Conservation (phyloP, 2,797 vertebrate genomes). For the Hephaestus fuliginosus region DNA sequence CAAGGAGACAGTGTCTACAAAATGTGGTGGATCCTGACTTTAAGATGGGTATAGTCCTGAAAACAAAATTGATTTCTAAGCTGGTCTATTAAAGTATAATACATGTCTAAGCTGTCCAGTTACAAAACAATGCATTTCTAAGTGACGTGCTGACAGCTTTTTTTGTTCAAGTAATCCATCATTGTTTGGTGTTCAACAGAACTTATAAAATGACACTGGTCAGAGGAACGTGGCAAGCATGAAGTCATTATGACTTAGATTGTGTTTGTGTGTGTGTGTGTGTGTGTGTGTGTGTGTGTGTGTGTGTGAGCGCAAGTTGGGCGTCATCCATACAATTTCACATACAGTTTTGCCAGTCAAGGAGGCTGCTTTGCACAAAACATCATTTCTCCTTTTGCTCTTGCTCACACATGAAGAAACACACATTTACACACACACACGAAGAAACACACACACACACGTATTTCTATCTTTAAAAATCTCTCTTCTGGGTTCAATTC, state of each 20-base stretch:
- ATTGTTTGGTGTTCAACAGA: slow-evolving; percentile 23
- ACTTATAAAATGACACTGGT: slow-evolving; percentile 27
- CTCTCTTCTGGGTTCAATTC: neutral
- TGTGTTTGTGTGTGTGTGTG: too few relatives aligned
- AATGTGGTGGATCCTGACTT: neutral
- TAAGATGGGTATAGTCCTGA: slow-evolving; percentile 20
- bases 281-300: neutral
- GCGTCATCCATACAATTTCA: neutral
- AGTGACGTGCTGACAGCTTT: slow-evolving; percentile 52
- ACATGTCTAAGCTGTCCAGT: slow-evolving; percentile 41
- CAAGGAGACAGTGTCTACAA: too few relatives aligned
- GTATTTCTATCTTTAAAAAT: neutral
- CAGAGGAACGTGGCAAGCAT: slow-evolving; percentile 15
- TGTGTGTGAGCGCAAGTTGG: neutral
- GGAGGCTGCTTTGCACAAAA: neutral
- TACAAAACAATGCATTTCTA: slow-evolving; percentile 54
- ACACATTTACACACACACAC: neutral
- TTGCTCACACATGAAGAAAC: neutral
- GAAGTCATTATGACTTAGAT: neutral
- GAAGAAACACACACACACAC: neutral
- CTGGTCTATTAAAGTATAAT: slow-evolving; percentile 48
- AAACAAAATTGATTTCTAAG: slow-evolving; percentile 47
- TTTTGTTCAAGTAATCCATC: slow-evolving; percentile 44
- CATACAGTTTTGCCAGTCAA: neutral
- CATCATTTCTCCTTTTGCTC: neutral